A percentile compares a stretch with the other conserved stretches of the same genome.
Evolutionary conservation across 1,140 invertebrate genomes (phyloP).

Genomic region (Conopomorpha cramerella): DNA sequence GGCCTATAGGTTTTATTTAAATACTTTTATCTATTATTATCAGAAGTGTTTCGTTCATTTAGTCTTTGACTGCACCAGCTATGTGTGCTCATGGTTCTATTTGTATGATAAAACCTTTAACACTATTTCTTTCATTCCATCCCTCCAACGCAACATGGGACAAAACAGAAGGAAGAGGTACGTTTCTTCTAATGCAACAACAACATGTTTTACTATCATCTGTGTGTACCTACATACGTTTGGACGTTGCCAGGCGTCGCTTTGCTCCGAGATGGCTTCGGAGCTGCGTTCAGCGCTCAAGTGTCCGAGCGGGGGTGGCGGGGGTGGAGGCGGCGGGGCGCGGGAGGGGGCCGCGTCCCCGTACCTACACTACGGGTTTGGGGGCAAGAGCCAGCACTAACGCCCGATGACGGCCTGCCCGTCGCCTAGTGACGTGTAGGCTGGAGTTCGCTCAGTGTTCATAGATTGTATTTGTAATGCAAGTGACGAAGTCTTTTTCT

Average conservation of each 20-base stretch:
- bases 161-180: conserved; percentile 44
- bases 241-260: conserved; percentile 60
- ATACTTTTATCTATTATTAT: no score
- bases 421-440: conserved; percentile 46
- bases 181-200: conserved; percentile 18
- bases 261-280: conserved; percentile 70
- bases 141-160: conserved; percentile 6
- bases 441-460: no score
- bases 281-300: conserved; percentile 72
- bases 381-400: conserved; percentile 63
- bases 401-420: conserved; percentile 37
- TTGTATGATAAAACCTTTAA: no score
- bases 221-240: conserved; percentile 3
- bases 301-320: conserved; percentile 64
- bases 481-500: no score
- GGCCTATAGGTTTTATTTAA: no score
- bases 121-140: no score
- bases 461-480: no score
- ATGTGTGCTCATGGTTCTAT: no score
- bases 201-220: conserved; percentile 5
- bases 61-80: no score
- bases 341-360: conserved; percentile 54
- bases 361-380: conserved; percentile 67
- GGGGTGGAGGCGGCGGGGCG: conserved; percentile 20
- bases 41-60: no score